Conservation (phyloP, 2,888 invertebrate genomes). For the Phanerotoma sp. region DNA sequence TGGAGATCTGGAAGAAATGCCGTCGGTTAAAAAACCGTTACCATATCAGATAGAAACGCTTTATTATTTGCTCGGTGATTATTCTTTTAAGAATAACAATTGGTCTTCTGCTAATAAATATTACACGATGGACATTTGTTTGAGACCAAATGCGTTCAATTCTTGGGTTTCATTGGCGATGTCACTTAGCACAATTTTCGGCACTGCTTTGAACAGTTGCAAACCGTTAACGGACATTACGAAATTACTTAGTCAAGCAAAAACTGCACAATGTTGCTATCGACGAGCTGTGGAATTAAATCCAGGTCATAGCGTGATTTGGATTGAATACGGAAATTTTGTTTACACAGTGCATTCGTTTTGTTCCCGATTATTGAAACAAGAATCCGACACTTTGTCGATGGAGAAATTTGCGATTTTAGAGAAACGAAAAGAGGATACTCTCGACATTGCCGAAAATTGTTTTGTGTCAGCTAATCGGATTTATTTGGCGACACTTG, state of each 20-base stretch:
- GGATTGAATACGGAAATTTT: constrained; percentile 91
- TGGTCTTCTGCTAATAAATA: constrained; percentile 74
- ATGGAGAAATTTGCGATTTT: constrained; percentile 74
- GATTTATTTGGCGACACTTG: constrained; percentile 62
- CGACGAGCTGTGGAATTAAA: constrained; percentile 76
- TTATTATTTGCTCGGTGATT: constrained; percentile 91
- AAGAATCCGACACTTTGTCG: constrained; percentile 73
- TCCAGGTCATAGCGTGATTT: constrained; percentile 72
- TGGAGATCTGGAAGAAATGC: constrained; percentile 63
- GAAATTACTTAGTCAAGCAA: constrained; percentile 68
- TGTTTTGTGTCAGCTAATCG: constrained; percentile 75
- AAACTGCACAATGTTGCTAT: constrained; percentile 78
- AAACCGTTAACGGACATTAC: constrained; percentile 59
- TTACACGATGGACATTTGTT: constrained; percentile 80
- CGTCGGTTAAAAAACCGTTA: constrained; percentile 60
- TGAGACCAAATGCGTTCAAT: constrained; percentile 78
- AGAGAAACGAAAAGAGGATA: constrained; percentile 75
- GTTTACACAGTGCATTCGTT: constrained; percentile 89
- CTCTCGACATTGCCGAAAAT: constrained; percentile 74
- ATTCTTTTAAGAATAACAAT: constrained; percentile 87
- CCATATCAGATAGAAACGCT: constrained; percentile 70
- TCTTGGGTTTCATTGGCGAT: constrained; percentile 93
- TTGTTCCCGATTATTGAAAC: constrained; percentile 82
- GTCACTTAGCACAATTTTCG: constrained; percentile 74
- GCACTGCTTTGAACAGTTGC: constrained; percentile 77